Conservation (phyloP, 1,140 invertebrate species). For the Hylaeus volcanicus region DNA sequence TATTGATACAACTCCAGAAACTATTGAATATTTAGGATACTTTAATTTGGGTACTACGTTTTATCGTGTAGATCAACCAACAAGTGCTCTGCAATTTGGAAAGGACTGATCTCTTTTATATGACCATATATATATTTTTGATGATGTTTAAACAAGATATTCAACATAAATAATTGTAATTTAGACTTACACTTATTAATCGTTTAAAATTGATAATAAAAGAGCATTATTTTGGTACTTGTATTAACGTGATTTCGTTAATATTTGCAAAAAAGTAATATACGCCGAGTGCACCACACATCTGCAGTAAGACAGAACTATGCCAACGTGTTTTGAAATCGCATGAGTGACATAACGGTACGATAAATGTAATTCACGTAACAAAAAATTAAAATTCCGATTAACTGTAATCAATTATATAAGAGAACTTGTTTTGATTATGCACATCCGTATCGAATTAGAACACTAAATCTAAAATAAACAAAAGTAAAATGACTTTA, state of each 20-base stretch:
- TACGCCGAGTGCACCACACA: too few relatives aligned
- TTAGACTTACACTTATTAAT: background rate
- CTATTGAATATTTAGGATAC: constrained; percentile 92
- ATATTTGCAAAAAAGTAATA: background rate
- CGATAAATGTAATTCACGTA: background rate
- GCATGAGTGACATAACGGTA: background rate
- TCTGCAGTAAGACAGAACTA: background rate
- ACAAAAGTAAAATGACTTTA: background rate
- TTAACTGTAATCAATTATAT: constrained; percentile 1
- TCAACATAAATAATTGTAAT: background rate
- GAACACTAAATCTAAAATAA: background rate
- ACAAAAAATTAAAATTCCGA: background rate
- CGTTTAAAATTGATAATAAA: background rate
- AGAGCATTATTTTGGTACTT: background rate
- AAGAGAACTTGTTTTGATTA: background rate
- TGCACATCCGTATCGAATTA: background rate
- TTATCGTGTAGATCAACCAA: constrained; percentile 90
- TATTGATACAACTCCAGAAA: constrained; percentile 93
- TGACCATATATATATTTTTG: background rate
- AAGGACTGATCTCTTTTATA: constrained; percentile 79
- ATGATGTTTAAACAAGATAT: background rate
- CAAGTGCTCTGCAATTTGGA: constrained; percentile 80
- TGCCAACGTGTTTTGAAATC: background rate
- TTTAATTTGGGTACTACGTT: constrained; percentile 89
- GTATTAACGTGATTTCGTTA: background rate